Evolutionary conservation across 2,797 vertebrate species (phyloP).

Genomic region (Ara ararauna): DNA sequence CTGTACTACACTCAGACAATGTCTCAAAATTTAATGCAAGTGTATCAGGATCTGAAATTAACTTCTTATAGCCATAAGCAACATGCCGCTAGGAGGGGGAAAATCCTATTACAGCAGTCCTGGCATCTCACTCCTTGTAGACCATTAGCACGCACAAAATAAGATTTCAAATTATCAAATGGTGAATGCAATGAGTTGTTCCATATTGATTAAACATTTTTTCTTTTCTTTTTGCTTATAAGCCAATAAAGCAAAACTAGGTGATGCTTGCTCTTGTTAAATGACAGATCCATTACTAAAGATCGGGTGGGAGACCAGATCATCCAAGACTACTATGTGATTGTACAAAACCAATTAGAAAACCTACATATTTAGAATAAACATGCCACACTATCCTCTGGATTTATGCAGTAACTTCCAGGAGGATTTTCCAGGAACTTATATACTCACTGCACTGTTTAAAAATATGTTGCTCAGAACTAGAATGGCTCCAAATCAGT

Average conservation of each 20-base stretch:
- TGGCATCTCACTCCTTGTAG: conserved; percentile 78
- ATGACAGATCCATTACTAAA: conserved; percentile 68
- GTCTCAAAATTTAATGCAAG: conserved; percentile 88
- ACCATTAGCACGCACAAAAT: conserved; percentile 77
- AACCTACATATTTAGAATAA: background rate
- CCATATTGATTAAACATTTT: conserved; percentile 72
- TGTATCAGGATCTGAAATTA: conserved; percentile 93
- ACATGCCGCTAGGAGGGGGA: conserved; percentile 81
- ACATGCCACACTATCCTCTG: background rate
- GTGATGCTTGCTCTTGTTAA: conserved; percentile 34
- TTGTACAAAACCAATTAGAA: conserved; percentile 34
- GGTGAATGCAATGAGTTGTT: conserved; percentile 64
- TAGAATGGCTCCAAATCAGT: background rate
- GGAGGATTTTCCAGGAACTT: background rate
- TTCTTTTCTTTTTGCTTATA: conserved; percentile 53
- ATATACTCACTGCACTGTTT: background rate
- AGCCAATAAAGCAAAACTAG: conserved; percentile 62
- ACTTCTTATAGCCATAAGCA: conserved; percentile 89
- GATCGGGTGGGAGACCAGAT: background rate
- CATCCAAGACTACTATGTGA: background rate
- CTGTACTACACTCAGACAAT: conserved; percentile 68
- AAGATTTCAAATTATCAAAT: conserved; percentile 78
- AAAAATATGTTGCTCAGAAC: background rate
- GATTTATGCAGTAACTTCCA: background rate
- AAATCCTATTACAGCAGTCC: conserved; percentile 82